phyloP scores from a whole-genome alignment of 2,888 invertebrate genomes.

The Parochlus steinenii region DNA sequence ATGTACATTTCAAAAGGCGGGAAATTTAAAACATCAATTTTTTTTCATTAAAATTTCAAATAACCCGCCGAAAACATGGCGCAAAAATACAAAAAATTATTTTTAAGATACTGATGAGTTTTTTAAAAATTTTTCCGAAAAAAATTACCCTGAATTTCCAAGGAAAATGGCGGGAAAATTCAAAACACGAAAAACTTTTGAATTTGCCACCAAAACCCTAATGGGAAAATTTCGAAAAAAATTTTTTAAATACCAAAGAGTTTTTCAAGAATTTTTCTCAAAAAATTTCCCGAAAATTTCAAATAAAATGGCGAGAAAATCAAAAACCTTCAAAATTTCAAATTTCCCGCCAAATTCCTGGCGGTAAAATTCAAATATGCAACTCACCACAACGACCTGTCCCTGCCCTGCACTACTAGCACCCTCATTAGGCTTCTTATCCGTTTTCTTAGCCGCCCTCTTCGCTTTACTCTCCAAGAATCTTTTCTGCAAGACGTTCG shows the following conservation, averaged over 20 bases:
- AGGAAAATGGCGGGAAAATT: no score
- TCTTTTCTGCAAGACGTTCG: constrained; percentile 70
- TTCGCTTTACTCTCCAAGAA: constrained; percentile 85
- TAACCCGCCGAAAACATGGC: no score
- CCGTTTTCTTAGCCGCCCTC: constrained; percentile 69
- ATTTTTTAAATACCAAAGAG: no score
- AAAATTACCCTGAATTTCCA: no score
- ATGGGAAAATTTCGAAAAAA: no score
- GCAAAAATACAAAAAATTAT: constrained; percentile 8
- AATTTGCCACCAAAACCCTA: no score
- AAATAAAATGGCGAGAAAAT: no score
- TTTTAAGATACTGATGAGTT: constrained; percentile 10
- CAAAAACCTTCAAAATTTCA: not conserved
- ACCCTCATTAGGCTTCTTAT: constrained; percentile 38
- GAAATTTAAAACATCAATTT: constrained; percentile 8
- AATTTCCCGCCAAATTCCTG: not conserved
- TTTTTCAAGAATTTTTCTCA: no score
- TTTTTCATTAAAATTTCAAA: constrained; percentile 10
- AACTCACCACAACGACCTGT: constrained; percentile 54
- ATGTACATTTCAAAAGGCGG: constrained; percentile 23
- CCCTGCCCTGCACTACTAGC: constrained; percentile 24
- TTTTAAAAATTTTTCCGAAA: constrained; percentile 7
- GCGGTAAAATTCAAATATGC: not conserved
- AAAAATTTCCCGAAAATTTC: no score
- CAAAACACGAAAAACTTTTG: no score